phyloP scores from a whole-genome alignment of 2,888 invertebrate species.

The Leuctra nigra region DNA sequence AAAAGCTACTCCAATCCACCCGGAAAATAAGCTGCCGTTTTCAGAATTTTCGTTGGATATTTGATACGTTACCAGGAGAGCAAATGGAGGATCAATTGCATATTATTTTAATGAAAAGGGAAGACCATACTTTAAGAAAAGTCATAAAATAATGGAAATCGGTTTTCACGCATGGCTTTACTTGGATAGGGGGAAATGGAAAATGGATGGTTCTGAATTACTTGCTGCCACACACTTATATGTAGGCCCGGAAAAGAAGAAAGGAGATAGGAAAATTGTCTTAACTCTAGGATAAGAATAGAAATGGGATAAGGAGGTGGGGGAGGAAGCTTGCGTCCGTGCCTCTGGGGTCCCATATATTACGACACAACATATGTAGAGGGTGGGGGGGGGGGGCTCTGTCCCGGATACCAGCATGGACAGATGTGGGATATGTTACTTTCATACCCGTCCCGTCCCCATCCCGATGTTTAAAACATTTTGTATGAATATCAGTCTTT shows the following conservation, averaged over 20 bases:
- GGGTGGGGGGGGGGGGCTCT: too few relatives aligned
- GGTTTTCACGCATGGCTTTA: too few relatives aligned
- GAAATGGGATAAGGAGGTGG: not conserved
- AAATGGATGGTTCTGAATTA: not conserved
- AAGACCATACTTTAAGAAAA: too few relatives aligned
- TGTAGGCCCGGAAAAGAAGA: not conserved
- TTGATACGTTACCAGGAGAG: too few relatives aligned
- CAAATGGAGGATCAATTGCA: too few relatives aligned
- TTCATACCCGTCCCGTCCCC: not conserved
- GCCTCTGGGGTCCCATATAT: slow-evolving; percentile 3
- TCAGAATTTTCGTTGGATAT: too few relatives aligned
- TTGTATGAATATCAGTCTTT: slow-evolving; percentile 7
- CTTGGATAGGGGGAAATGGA: too few relatives aligned
- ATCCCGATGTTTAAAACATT: slow-evolving; percentile 7
- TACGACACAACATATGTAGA: slow-evolving; percentile 3
- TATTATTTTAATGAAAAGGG: too few relatives aligned
- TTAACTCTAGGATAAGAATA: too few relatives aligned
- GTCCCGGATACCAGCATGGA: not conserved
- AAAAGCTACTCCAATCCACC: too few relatives aligned
- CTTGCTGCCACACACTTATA: not conserved
- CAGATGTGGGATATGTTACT: slow-evolving; percentile 9
- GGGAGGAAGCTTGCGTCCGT: not conserved
- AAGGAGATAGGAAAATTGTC: not conserved
- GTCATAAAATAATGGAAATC: too few relatives aligned
- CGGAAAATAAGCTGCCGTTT: too few relatives aligned